Percentiles rank a stretch among this genome's conserved stretches.
These are phyloP conservation scores for Amazona vittata DNA, from an alignment of 2,113 vertebrate genomes.

Conservation along the genomic window DNA sequence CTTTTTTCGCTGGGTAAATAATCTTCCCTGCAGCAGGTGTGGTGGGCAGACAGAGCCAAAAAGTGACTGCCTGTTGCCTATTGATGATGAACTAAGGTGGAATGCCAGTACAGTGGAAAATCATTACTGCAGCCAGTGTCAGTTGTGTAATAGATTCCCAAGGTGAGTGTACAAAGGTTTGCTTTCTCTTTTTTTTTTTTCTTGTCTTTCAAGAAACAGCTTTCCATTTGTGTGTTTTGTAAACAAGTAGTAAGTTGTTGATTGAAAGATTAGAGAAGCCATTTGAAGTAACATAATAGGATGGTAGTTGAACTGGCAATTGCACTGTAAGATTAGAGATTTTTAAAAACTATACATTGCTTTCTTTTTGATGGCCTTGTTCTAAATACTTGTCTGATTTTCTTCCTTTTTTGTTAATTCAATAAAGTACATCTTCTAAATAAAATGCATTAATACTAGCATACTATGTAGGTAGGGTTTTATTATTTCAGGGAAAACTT, in stretches of 20 bases:
- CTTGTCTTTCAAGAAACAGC: not conserved
- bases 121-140: conserved; percentile 87
- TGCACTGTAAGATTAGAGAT: not conserved
- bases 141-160: conserved; percentile 88
- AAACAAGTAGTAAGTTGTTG: not conserved
- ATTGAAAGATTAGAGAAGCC: not conserved
- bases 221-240: not conserved
- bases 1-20: conserved; percentile 94
- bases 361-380: not conserved
- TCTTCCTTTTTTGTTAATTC: not conserved
- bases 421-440: not conserved
- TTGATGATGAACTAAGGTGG: conserved; percentile 87
- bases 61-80: conserved; percentile 75
- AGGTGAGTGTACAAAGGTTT: conserved; percentile 74
- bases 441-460: not conserved
- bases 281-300: not conserved
- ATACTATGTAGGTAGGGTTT: not conserved
- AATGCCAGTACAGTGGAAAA: conserved; percentile 86
- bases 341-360: not conserved
- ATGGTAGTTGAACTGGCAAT: not conserved
- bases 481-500: not conserved
- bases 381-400: not conserved
- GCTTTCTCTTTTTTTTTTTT: not conserved
- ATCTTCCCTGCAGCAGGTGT: conserved; percentile 84
- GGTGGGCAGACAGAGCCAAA: conserved; percentile 79